Conservation (phyloP, 2,113 vertebrate species). For the Hepsetus odoe region DNA sequence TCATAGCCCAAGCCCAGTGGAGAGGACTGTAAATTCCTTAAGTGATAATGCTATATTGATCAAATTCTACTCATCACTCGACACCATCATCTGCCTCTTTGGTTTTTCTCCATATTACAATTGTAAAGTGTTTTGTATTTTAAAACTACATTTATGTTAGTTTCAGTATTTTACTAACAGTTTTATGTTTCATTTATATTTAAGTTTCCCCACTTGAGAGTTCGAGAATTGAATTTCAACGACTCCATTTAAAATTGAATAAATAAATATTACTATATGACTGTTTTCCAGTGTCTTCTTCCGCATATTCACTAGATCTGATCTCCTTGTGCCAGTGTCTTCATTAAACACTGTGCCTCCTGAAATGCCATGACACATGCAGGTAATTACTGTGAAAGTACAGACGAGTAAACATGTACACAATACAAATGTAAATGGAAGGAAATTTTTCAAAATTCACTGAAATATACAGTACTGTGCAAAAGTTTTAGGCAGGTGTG, state of each 20-base stretch:
- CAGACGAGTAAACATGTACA: no score
- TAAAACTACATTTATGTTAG: slow-evolving; percentile 73
- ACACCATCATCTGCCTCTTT: slow-evolving; percentile 69
- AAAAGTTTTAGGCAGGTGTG: no score
- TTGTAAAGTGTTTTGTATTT: slow-evolving; percentile 82
- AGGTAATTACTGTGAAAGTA: no score
- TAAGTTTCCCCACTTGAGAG: slow-evolving; percentile 65
- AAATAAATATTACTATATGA: slow-evolving; percentile 73
- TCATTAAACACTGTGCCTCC: no score
- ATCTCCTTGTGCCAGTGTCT: no score
- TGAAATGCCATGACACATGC: background rate
- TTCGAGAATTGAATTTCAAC: slow-evolving; percentile 65
- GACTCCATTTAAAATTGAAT: slow-evolving; percentile 67
- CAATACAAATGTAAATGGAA: no score
- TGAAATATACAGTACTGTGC: no score
- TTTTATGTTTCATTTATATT: slow-evolving; percentile 65
- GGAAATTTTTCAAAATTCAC: no score
- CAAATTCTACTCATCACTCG: slow-evolving; percentile 54
- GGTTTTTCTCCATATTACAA: slow-evolving; percentile 77
- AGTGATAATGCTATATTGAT: slow-evolving; percentile 31
- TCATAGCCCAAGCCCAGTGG: slow-evolving; percentile 38
- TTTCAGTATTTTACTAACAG: slow-evolving; percentile 81
- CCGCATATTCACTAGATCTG: background rate
- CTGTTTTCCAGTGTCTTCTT: slow-evolving; percentile 43
- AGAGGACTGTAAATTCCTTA: slow-evolving; percentile 30